A percentile compares a stretch with the other conserved stretches of the same genome.
These are phyloP conservation scores for Cygnus olor DNA, from an alignment of 2,797 vertebrate species.

Conservation along the genomic window DNA sequence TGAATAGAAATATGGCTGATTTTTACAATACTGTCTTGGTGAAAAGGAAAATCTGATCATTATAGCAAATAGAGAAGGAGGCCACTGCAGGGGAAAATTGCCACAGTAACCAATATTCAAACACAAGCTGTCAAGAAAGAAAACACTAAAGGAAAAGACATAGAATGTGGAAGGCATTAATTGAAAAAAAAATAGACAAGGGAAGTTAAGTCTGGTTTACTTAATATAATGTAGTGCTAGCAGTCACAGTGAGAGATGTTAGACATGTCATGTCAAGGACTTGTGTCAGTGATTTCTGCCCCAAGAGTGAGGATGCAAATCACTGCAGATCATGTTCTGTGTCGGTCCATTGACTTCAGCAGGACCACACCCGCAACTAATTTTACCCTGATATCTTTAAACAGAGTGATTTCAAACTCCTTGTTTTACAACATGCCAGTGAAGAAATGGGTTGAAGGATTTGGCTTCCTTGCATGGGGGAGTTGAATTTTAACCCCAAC, in stretches of 20 bases:
- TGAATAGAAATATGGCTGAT: neutral
- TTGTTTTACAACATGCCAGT: neutral
- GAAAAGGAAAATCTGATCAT: neutral
- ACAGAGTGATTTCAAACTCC: neutral
- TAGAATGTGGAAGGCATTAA: neutral
- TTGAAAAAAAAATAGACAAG: neutral
- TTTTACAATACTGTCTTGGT: neutral
- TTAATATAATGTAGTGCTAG: neutral
- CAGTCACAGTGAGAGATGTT: neutral
- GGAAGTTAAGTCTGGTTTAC: neutral
- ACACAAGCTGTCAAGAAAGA: neutral
- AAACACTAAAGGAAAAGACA: neutral
- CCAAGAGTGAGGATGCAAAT: neutral
- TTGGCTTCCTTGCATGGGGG: rapidly evolving
- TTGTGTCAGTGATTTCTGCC: neutral
- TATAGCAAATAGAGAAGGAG: neutral
- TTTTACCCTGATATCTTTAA: neutral
- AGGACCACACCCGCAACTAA: neutral
- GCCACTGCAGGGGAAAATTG: neutral
- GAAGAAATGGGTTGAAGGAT: neutral
- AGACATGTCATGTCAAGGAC: neutral
- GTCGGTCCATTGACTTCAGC: neutral
- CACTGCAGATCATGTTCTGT: neutral
- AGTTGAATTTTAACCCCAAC: neutral
- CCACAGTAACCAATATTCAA: neutral